A percentile compares a stretch with the other conserved stretches of the same genome.
These are phyloP conservation scores for Saccostrea echinata DNA, from an alignment of 1,140 invertebrate species.

Conservation along the genomic window DNA sequence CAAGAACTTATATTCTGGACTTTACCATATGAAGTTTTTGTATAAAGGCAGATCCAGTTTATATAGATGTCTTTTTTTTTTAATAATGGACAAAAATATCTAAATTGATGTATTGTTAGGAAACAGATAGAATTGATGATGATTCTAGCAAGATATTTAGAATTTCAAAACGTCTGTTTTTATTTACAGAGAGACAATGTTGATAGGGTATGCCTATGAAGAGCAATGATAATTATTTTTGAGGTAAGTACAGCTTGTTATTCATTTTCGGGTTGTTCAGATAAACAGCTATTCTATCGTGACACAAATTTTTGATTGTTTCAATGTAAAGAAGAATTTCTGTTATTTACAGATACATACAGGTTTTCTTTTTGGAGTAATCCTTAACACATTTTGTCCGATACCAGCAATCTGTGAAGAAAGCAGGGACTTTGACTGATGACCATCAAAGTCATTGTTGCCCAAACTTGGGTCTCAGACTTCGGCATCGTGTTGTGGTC, in stretches of 20 bases:
- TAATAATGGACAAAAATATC: too few relatives aligned
- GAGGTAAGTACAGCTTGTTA: not conserved
- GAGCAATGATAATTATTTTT: constrained; percentile 57
- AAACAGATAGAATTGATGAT: too few relatives aligned
- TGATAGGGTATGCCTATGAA: constrained; percentile 65
- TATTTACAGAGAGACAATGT: constrained; percentile 61
- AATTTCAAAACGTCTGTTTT: not conserved
- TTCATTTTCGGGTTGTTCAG: not conserved
- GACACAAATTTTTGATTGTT: too few relatives aligned
- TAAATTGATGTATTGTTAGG: too few relatives aligned
- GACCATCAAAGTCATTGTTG: constrained; percentile 1
- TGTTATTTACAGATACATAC: not conserved
- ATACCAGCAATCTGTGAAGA: not conserved
- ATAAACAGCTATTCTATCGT: too few relatives aligned
- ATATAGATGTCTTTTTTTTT: too few relatives aligned
- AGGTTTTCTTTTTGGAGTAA: not conserved
- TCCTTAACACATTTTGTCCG: not conserved
- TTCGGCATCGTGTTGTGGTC: not conserved
- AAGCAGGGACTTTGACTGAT: not conserved
- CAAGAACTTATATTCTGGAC: too few relatives aligned
- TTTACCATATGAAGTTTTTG: too few relatives aligned
- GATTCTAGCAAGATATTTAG: too few relatives aligned
- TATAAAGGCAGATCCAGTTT: too few relatives aligned
- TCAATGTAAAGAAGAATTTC: not conserved
- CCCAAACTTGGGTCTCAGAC: not conserved